These are phyloP conservation scores for Epinephelus malabaricus DNA, from an alignment of 2,797 vertebrate species.

Conservation along the genomic window DNA sequence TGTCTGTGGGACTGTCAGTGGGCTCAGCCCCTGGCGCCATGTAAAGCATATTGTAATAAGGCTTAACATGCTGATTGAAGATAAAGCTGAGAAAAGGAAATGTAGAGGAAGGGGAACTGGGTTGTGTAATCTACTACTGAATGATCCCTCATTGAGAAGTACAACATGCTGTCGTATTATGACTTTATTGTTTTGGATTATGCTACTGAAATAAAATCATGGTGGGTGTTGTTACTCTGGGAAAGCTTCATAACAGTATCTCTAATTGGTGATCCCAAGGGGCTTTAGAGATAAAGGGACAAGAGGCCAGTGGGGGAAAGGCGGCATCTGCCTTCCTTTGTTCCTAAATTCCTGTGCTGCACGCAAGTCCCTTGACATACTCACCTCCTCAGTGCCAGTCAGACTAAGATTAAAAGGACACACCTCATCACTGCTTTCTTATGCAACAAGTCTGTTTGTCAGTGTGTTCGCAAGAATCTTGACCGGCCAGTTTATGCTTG, in stretches of 20 bases:
- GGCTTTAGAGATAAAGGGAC: slow-evolving; percentile 73
- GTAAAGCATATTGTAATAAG: slow-evolving; percentile 78
- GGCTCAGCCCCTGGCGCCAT: slow-evolving; percentile 76
- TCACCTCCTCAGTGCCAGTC: slow-evolving; percentile 71
- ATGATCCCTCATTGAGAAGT: slow-evolving; percentile 64
- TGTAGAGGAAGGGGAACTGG: slow-evolving; percentile 71
- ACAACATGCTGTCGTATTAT: slow-evolving; percentile 35
- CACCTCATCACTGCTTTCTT: slow-evolving; percentile 58
- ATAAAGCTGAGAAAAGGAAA: slow-evolving; percentile 78
- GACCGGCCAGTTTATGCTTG: slow-evolving; percentile 69
- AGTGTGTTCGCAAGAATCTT: slow-evolving; percentile 67
- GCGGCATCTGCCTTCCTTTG: slow-evolving; percentile 79
- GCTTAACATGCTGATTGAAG: slow-evolving; percentile 78
- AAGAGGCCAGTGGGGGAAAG: slow-evolving; percentile 53
- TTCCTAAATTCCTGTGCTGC: slow-evolving; percentile 79
- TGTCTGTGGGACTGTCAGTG: slow-evolving; percentile 56
- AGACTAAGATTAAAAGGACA: slow-evolving; percentile 64
- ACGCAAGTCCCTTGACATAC: slow-evolving; percentile 80
- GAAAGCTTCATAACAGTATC: slow-evolving; percentile 32
- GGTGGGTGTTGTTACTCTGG: slow-evolving; percentile 23
- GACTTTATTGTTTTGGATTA: slow-evolving; percentile 37
- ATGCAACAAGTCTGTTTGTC: slow-evolving; percentile 38
- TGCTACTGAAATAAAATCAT: slow-evolving; percentile 36
- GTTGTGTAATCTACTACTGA: slow-evolving; percentile 72
- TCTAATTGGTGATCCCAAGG: slow-evolving; percentile 57